Conservation (phyloP, 2,113 vertebrate species). For the Bombycilla garrulus region DNA sequence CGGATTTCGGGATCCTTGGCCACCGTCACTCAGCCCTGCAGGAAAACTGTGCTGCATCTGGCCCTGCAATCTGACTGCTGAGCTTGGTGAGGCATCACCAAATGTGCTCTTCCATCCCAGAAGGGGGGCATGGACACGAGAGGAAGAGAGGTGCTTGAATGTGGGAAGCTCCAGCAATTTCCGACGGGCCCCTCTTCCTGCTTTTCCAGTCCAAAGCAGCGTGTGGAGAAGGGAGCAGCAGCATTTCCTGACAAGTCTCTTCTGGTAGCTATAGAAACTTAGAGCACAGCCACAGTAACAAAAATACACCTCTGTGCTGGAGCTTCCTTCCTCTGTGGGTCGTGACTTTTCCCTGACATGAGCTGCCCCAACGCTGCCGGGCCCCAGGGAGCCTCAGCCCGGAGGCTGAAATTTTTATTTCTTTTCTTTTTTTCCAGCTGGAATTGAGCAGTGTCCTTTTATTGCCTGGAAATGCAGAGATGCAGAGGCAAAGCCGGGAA, state of each 20-base stretch:
- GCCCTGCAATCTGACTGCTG: not conserved
- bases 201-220: not conserved
- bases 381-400: not conserved
- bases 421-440: not conserved
- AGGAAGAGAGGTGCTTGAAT: not conserved
- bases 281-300: not conserved
- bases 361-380: not conserved
- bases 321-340: not conserved
- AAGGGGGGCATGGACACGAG: not conserved
- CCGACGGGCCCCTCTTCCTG: not conserved
- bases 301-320: not conserved
- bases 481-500: not conserved
- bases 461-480: not conserved
- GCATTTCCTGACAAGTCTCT: not conserved
- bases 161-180: not conserved
- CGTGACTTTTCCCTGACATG: not conserved
- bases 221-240: not conserved
- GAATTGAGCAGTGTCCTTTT: not conserved
- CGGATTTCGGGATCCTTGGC: not conserved
- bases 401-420: not conserved
- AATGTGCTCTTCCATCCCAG: not conserved
- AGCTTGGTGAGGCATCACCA: not conserved
- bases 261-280: constrained; percentile 64
- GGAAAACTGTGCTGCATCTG: constrained; percentile 36
- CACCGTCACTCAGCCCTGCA: not conserved